These are phyloP conservation scores for Phasia obesa DNA, from an alignment of 2,888 invertebrate species.

Conservation along the genomic window DNA sequence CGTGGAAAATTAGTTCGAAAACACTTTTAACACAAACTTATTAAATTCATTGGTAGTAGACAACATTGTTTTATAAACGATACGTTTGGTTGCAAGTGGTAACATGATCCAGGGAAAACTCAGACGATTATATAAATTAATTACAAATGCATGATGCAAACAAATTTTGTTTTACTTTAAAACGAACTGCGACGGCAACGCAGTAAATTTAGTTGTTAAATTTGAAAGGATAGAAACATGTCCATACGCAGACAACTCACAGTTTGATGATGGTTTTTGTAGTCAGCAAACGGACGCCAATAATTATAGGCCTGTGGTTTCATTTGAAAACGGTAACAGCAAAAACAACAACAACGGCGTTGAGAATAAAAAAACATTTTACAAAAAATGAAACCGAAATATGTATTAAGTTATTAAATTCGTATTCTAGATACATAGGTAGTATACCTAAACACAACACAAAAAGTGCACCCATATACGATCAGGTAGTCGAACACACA, in stretches of 20 bases:
- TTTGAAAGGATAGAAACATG: slow-evolving; percentile 54
- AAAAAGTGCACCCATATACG: not conserved
- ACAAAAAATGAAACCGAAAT: slow-evolving; percentile 21
- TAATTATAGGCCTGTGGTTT: slow-evolving; percentile 66
- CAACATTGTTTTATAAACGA: slow-evolving; percentile 31
- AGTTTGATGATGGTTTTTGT: slow-evolving; percentile 41
- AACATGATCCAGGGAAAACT: slow-evolving; percentile 52
- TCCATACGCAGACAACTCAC: slow-evolving; percentile 25
- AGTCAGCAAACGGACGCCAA: slow-evolving; percentile 65
- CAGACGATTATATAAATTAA: slow-evolving; percentile 59
- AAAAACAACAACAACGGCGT: not conserved
- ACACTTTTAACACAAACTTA: slow-evolving; percentile 77
- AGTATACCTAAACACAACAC: too few relatives aligned
- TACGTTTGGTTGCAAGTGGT: slow-evolving; percentile 46
- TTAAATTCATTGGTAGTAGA: slow-evolving; percentile 52
- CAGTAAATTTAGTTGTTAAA: slow-evolving; percentile 64
- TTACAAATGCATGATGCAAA: slow-evolving; percentile 60
- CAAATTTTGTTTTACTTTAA: not conserved
- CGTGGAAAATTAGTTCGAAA: slow-evolving; percentile 79
- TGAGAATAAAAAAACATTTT: slow-evolving; percentile 13
- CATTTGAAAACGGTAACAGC: slow-evolving; percentile 46
- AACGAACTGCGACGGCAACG: not conserved
- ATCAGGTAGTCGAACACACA: slow-evolving; percentile 21
- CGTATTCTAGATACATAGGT: not conserved
- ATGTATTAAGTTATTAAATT: slow-evolving; percentile 54